A percentile compares a stretch with the other conserved stretches of the same genome.
Conservation (phyloP, 2,113 vertebrate genomes). For the Passerina amoena region DNA sequence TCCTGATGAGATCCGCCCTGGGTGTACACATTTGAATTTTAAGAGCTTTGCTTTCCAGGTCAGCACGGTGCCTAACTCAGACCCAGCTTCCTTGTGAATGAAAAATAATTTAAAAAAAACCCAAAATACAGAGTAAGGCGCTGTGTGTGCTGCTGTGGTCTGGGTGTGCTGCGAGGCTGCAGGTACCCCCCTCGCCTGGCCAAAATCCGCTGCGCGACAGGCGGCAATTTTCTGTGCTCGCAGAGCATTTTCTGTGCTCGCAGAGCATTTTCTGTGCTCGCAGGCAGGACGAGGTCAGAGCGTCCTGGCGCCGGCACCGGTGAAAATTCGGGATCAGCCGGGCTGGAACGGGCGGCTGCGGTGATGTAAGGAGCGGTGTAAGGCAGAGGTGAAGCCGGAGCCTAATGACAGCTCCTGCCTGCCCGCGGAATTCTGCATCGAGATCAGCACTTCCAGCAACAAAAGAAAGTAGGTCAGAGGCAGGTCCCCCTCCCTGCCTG, state of each 20-base stretch:
- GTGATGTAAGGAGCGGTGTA: background rate
- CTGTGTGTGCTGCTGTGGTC: background rate
- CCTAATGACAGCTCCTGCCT: constrained; percentile 14
- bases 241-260: background rate
- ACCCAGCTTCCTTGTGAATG: no score
- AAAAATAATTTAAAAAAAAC: no score
- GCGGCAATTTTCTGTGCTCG: background rate
- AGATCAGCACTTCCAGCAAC: constrained; percentile 78
- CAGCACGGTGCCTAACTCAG: no score
- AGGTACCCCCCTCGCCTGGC: background rate
- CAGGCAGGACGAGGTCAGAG: background rate
- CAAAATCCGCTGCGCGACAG: background rate
- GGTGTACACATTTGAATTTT: background rate
- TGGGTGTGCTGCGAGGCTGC: background rate
- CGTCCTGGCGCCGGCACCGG: background rate
- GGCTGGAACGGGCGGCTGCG: background rate
- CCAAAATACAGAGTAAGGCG: background rate
- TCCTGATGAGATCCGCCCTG: background rate
- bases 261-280: background rate
- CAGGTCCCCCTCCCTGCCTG: constrained; percentile 44
- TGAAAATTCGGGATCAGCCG: background rate
- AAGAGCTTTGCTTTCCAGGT: no score
- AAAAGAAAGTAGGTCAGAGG: constrained; percentile 79
- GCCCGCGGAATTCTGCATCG: constrained; percentile 65
- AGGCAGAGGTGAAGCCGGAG: constrained; percentile 11